These are phyloP conservation scores for Agelas oroides DNA, from an alignment of 37 sponge, comb jelly and placozoan species.

Conservation along the genomic window DNA sequence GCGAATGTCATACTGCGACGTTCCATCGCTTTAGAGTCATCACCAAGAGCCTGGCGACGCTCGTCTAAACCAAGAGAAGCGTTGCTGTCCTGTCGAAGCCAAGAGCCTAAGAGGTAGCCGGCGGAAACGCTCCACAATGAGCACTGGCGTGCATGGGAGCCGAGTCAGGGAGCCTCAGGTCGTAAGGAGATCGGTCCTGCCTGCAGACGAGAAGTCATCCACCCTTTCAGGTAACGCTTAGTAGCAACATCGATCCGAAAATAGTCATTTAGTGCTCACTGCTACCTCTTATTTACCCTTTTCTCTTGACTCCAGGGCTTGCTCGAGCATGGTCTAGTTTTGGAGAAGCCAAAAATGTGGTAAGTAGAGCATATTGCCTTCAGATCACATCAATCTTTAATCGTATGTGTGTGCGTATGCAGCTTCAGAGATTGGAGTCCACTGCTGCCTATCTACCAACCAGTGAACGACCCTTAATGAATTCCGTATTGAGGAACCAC, in stretches of 20 bases:
- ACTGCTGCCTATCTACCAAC: neutral
- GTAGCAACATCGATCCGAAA: no score
- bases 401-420: no score
- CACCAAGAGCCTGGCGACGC: neutral
- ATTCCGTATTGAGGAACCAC: neutral
- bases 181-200: neutral
- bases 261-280: conserved; percentile 12
- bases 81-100: no score
- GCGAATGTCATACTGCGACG: no score
- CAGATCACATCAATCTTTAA: neutral
- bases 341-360: conserved; percentile 59
- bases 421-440: conserved; percentile 43
- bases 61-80: neutral
- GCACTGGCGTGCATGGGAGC: conserved; percentile 36
- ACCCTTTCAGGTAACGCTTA: neutral
- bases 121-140: neutral
- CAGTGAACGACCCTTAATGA: no score
- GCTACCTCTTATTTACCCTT: neutral
- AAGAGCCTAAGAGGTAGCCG: no score
- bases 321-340: conserved; percentile 67
- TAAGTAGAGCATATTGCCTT: conserved; percentile 23
- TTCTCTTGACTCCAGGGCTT: conserved; percentile 39
- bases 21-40: no score
- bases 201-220: neutral
- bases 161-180: conserved; percentile 42